Evolutionary conservation across 2,797 vertebrate genomes (phyloP).

Genomic region (Neoniphon sammara): DNA sequence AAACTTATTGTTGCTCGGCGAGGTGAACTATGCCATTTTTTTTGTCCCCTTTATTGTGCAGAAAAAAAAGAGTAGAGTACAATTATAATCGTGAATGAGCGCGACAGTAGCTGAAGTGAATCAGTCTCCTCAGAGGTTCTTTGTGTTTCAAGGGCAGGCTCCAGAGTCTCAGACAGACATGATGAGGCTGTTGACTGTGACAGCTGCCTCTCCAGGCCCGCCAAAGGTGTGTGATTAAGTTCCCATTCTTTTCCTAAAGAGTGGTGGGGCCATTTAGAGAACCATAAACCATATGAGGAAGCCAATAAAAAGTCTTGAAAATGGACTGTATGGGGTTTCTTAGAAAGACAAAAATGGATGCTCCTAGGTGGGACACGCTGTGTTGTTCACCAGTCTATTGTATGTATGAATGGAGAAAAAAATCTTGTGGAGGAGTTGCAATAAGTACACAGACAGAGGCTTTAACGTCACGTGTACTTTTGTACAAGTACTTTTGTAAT

Average conservation of each 20-base stretch:
- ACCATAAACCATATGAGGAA: constrained; percentile 75
- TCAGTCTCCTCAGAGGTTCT: constrained; percentile 73
- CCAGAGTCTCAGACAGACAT: constrained; percentile 64
- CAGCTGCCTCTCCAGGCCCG: constrained; percentile 64
- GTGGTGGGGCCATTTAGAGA: constrained; percentile 69
- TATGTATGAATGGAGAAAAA: constrained; percentile 9
- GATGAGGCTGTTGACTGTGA: constrained; percentile 77
- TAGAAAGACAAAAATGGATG: constrained; percentile 47
- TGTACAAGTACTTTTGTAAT: not conserved
- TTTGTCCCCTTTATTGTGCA: constrained; percentile 25
- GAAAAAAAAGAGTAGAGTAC: constrained; percentile 43
- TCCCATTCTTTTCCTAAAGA: constrained; percentile 69
- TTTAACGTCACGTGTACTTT: constrained; percentile 27
- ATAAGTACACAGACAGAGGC: constrained; percentile 10
- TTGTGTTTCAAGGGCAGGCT: constrained; percentile 79
- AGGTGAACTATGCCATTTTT: constrained; percentile 40
- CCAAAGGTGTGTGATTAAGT: constrained; percentile 77
- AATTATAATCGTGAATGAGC: constrained; percentile 45
- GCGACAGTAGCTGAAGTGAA: constrained; percentile 63
- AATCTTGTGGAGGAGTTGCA: constrained; percentile 9
- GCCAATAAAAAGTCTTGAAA: constrained; percentile 72
- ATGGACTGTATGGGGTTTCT: constrained; percentile 51
- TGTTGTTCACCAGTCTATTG: constrained; percentile 46
- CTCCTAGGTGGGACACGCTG: not conserved
- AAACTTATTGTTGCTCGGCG: constrained; percentile 51